A percentile compares a stretch with the other conserved stretches of the same genome.
phyloP scores from a whole-genome alignment of 2,888 invertebrate genomes.

The Metellina segmentata region DNA sequence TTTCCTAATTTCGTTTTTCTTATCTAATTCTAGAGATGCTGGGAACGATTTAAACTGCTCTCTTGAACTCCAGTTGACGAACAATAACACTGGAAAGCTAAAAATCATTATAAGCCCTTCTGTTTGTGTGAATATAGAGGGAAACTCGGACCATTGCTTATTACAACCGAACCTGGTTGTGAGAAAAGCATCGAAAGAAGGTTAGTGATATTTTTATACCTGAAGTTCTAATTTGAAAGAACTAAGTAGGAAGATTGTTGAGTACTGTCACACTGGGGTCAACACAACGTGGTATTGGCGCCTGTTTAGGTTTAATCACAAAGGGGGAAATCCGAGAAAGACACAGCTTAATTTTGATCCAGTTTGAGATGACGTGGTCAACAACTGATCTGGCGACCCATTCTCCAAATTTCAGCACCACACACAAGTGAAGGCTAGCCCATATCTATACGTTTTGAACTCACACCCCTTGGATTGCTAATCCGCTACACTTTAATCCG shows the following conservation, averaged over 20 bases:
- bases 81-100: not conserved
- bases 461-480: no score
- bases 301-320: no score
- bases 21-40: constrained; percentile 1
- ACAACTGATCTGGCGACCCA: no score
- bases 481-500: no score
- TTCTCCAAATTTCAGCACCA: no score
- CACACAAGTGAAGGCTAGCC: no score
- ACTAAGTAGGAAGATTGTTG: not conserved
- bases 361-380: no score
- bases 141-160: not conserved
- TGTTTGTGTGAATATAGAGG: not conserved
- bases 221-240: not conserved
- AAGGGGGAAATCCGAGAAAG: no score
- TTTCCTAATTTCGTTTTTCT: not conserved
- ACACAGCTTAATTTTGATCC: no score
- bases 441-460: no score
- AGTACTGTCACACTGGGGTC: no score
- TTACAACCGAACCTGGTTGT: constrained; percentile 9
- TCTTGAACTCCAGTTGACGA: constrained; percentile 8
- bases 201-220: not conserved
- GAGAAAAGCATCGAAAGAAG: not conserved
- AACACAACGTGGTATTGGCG: no score
- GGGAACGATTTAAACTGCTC: not conserved
- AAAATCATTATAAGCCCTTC: constrained; percentile 9